Conservation (phyloP, 2,797 vertebrate genomes). For the Enteromius argenteus region DNA sequence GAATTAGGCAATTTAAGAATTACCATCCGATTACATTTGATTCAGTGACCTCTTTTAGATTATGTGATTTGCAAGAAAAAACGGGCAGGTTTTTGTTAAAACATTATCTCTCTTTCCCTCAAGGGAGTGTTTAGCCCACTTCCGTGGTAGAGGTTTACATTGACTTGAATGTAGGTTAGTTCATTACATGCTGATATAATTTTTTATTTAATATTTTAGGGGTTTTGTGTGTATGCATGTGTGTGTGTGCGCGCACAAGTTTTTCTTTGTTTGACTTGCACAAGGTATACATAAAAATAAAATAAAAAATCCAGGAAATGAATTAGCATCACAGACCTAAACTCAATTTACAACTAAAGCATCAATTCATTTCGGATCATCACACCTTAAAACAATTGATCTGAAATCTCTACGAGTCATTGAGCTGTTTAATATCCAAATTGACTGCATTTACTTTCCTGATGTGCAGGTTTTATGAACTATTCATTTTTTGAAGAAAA, state of each 20-base stretch:
- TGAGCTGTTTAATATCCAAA: neutral
- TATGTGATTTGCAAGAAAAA: constrained; percentile 21
- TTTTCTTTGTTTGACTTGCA: neutral
- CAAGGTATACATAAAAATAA: neutral
- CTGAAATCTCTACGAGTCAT: neutral
- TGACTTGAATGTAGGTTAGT: constrained; percentile 41
- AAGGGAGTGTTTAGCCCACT: constrained; percentile 41
- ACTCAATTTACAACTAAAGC: neutral
- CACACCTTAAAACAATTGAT: neutral
- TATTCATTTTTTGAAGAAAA: neutral
- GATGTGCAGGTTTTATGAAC: neutral
- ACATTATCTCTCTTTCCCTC: constrained; percentile 29
- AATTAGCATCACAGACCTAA: neutral
- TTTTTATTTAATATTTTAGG: neutral
- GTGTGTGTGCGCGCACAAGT: neutral
- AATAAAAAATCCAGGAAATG: neutral
- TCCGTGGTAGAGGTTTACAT: constrained; percentile 8
- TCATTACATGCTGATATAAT: constrained; percentile 28
- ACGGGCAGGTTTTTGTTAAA: constrained; percentile 34
- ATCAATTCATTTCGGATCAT: neutral
- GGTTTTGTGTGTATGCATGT: neutral
- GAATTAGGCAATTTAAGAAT: neutral
- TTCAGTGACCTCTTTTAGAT: constrained; percentile 27
- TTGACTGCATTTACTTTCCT: neutral
- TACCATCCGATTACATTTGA: neutral